Evolutionary conservation across 2,797 vertebrate genomes (phyloP), one percentile per base, ranked within the genome.

Genomic region (Champsocephalus esox): DNA sequence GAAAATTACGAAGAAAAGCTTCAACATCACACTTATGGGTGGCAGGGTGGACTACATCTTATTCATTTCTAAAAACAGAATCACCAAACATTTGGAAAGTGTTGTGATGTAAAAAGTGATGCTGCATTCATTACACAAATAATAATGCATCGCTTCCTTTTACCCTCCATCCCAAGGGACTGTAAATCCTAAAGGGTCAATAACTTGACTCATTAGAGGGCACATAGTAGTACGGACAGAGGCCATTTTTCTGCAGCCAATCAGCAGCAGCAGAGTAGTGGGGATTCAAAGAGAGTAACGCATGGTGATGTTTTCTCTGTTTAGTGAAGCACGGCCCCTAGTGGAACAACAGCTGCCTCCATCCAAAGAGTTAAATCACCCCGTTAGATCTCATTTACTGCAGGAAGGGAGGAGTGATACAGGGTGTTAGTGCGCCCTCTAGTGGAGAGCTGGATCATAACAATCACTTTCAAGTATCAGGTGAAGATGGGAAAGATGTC

Each of bases 391-490:
- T 2, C 12, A 3, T 16, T 19, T 11, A 14, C 14, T 11, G 3
- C 49, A 61, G 2, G 11, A 46, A 10, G 46, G 0, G 58, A 67
- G 24, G 34, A 48, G 12, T 4, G 8, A 90, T 83, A 69, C n/a
- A 0, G 66, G 66, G 85, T 91, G 60, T 84, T 90, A 43, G 80
- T 70, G 71, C 81, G 91, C 88, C 94, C 93, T 87, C 94, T 93
- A 87, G 89, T 80, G 94, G 88, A 28, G 13, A 38, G 9, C 1
- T 63, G 17, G 12, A 3, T n/a, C 7, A 60, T 6, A 19, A 48
- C 57, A 1, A 9, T 41, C 4, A 17, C 34, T 38, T 9, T 11
- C 4, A 61, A 34, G 16, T 49, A 45, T 45, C 9, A 32, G 12
- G 3, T 57, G 5, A 24, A 28, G 12, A 28, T 49, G 5, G 10